Base-by-base conservation (phyloP, 1,140 invertebrate genomes). In the Microplitis mediator region DNA sequence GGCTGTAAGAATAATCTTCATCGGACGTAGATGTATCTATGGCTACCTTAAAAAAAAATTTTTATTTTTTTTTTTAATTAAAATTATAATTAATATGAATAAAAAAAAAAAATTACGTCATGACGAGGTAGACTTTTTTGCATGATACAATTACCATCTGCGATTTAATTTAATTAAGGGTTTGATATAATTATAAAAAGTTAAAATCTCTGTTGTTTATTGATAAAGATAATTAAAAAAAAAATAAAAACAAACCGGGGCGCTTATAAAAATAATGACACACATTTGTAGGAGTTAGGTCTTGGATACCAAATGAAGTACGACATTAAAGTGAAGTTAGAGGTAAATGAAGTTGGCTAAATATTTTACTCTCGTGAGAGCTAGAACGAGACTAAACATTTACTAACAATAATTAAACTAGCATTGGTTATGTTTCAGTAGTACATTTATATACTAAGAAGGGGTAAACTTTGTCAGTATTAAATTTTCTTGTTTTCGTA, bases 51-150 rank as follows among this genome's bases (percentile, higher is more conserved):
- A 67, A 54, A 63, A 9, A 68, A 36, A 74, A 63, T 1, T 23
- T 23, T 23, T 23, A 23, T 2, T 23, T 23, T 23, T 23, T 23
- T 23, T 23, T 23, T 1, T 1, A 23, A 23, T 23, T 23, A 23
- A 23, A 23, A 23, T 23, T 23, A 23, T 2, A 23, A 23, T 23
- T 23, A 23, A 23, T 23, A 23, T 23, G 23, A 74, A 67, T 39
- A 63, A 9, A 68, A 36, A 74, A 63, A 45, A 45, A 11, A 45
- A 79, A 78, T 85, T 71, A 82, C 81, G 68, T 82, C 78, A 79
- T 82, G 78, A 76, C 78, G 74, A 65, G 71, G 64, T 16, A 73
- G 77, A 61, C 71, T 63, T 79, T 75, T 82, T 84, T 72, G 82
- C 83, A 84, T 84, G 78, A 79, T 84, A 80, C 65, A 77, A 67